phyloP scores from a whole-genome alignment of 2,797 vertebrate genomes.

The Momotus momota region DNA sequence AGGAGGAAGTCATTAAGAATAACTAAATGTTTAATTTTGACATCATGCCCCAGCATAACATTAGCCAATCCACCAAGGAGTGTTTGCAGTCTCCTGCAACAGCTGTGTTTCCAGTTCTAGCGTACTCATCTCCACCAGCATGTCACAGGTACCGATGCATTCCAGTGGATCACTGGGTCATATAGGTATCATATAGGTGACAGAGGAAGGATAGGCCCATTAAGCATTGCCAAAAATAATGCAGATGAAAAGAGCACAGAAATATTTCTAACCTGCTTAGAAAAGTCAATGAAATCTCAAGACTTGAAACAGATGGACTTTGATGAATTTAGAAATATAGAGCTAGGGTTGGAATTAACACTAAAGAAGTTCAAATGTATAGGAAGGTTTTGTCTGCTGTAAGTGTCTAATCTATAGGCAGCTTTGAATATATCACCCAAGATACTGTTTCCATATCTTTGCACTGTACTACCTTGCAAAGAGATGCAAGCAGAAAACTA shows the following conservation, averaged over 20 bases:
- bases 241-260: not conserved
- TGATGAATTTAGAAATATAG: not conserved
- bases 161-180: not conserved
- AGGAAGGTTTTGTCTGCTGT: not conserved
- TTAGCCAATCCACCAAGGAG: not conserved
- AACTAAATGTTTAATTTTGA: not conserved
- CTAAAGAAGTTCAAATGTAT: not conserved
- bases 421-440: not conserved
- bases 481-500: not conserved
- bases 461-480: not conserved
- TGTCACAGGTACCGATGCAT: accelerated
- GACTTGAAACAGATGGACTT: not conserved
- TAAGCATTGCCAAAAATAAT: not conserved
- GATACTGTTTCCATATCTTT: not conserved
- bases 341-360: not conserved
- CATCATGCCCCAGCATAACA: not conserved
- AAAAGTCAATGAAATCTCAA: not conserved
- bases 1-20: not conserved
- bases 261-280: not conserved
- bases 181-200: accelerated
- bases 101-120: not conserved
- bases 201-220: not conserved
- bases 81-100: not conserved
- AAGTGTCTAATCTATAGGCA: not conserved
- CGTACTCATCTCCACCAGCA: not conserved